Conservation (phyloP, 2,797 vertebrate genomes). For the Mastacembelus armatus region DNA sequence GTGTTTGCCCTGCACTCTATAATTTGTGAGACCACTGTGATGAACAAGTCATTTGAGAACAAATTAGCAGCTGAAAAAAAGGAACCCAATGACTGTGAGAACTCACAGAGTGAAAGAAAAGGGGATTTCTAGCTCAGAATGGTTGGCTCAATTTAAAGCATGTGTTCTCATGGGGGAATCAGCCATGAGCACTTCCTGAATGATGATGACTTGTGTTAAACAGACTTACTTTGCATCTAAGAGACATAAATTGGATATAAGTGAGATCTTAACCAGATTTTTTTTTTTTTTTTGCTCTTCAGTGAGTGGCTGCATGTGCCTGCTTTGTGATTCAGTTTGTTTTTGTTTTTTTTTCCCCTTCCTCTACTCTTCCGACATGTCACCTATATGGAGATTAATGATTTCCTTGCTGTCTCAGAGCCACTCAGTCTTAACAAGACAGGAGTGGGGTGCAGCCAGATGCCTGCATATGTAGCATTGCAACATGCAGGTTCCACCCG, state of each 20-base stretch:
- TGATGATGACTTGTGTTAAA: slow-evolving; percentile 26
- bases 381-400: slow-evolving; percentile 82
- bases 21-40: slow-evolving; percentile 49
- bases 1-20: slow-evolving; percentile 25
- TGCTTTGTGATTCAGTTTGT: slow-evolving; percentile 59
- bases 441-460: slow-evolving; percentile 57
- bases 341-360: slow-evolving; percentile 41
- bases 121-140: slow-evolving; percentile 31
- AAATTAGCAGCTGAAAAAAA: slow-evolving; percentile 37
- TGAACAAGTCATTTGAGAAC: slow-evolving; percentile 49
- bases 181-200: slow-evolving; percentile 24
- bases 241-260: slow-evolving; percentile 69
- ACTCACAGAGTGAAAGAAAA: slow-evolving; percentile 10
- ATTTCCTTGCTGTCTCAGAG: slow-evolving; percentile 75
- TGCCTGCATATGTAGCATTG: slow-evolving; percentile 47
- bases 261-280: slow-evolving; percentile 47
- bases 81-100: slow-evolving; percentile 34
- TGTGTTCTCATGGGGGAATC: slow-evolving; percentile 7
- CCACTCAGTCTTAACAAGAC: slow-evolving; percentile 59
- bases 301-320: slow-evolving; percentile 28
- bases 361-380: slow-evolving; percentile 57
- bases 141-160: slow-evolving; percentile 31
- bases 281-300: slow-evolving; percentile 24
- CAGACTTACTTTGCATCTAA: slow-evolving; percentile 29
- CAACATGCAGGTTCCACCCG: slow-evolving; percentile 68